A percentile compares a stretch with the other conserved stretches of the same genome.
Evolutionary conservation across 2,797 vertebrate genomes (phyloP).

Genomic region (Peromyscus nudipes): DNA sequence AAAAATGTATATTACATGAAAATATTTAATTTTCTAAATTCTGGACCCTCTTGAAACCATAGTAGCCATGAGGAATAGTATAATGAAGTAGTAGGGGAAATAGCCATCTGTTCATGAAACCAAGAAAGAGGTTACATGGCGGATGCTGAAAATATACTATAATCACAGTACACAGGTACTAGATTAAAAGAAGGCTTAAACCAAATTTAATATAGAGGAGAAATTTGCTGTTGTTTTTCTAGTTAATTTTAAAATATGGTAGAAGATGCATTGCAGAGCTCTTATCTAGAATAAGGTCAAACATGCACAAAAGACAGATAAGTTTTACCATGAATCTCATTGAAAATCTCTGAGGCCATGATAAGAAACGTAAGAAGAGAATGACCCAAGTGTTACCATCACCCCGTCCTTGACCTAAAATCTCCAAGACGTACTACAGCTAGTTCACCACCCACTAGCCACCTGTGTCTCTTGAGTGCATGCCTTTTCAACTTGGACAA

Average conservation of each 20-base stretch:
- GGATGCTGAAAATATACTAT: neutral
- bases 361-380: neutral
- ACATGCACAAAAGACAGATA: neutral
- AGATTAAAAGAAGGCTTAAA: neutral
- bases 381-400: neutral
- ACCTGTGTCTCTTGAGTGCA: neutral
- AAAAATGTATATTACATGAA: neutral
- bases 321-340: neutral
- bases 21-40: neutral
- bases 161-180: neutral
- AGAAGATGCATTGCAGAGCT: neutral
- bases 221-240: neutral
- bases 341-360: neutral
- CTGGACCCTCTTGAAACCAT: neutral
- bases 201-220: neutral
- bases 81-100: neutral
- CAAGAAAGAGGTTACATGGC: neutral
- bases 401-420: neutral
- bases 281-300: neutral
- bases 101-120: neutral
- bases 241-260: neutral
- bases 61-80: neutral
- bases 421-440: rapidly evolving
- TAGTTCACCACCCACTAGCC: neutral
- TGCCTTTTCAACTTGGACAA: neutral